phyloP scores from a whole-genome alignment of 2,888 invertebrate species.

The Drosophila antonietae region DNA sequence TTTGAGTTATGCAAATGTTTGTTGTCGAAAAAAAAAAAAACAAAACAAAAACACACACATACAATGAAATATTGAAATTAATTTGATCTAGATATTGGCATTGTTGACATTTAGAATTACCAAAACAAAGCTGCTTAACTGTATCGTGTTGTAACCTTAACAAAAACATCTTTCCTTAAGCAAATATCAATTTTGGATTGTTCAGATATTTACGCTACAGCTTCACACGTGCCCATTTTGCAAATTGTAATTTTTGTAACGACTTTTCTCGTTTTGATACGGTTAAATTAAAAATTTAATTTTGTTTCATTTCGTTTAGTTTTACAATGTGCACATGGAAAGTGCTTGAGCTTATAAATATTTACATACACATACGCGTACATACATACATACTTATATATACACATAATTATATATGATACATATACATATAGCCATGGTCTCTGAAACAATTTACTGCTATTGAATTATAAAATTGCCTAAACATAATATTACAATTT shows the following conservation, averaged over 20 bases:
- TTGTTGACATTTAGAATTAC: slow-evolving; percentile 18
- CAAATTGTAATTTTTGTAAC: slow-evolving; percentile 23
- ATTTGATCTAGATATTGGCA: slow-evolving; percentile 37
- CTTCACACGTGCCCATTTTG: slow-evolving; percentile 40
- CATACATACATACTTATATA: slow-evolving; percentile 38
- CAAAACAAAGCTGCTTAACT: slow-evolving; percentile 39
- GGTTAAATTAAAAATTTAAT: slow-evolving; percentile 42
- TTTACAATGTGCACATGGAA: slow-evolving; percentile 37
- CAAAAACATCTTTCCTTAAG: slow-evolving; percentile 65
- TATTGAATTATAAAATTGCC: slow-evolving; percentile 78
- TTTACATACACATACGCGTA: slow-evolving; percentile 40
- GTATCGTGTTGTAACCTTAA: slow-evolving; percentile 33
- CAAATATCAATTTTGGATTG: slow-evolving; percentile 50
- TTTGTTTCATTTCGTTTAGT: slow-evolving; percentile 34
- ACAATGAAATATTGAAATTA: slow-evolving; percentile 19
- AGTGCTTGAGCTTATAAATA: slow-evolving; percentile 54
- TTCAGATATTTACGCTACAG: slow-evolving; percentile 62
- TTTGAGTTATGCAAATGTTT: slow-evolving; percentile 68
- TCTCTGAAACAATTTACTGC: slow-evolving; percentile 79
- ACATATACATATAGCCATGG: slow-evolving; percentile 76
- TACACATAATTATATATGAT: slow-evolving; percentile 51
- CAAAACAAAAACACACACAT: slow-evolving; percentile 37
- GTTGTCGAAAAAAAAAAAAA: slow-evolving; percentile 52
- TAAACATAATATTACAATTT: slow-evolving; percentile 74
- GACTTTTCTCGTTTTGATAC: slow-evolving; percentile 24